Percentiles rank a stretch among this genome's conserved stretches.
Conservation (phyloP, 2,888 invertebrate genomes). For the Drosophila picticornis region DNA sequence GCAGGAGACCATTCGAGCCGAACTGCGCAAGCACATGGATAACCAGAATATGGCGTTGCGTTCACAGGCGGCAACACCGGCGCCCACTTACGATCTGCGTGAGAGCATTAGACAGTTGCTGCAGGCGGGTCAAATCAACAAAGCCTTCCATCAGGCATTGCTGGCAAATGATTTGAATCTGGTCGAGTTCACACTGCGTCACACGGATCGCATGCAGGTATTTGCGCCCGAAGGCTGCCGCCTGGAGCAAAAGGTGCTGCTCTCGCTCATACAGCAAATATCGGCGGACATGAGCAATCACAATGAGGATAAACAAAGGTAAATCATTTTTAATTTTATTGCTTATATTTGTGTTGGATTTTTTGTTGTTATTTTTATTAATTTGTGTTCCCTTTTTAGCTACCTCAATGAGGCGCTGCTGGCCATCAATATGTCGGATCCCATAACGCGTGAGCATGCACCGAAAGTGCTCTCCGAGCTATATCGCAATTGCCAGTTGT, state of each 20-base stretch:
- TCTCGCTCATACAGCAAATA: slow-evolving; percentile 97
- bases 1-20: slow-evolving; percentile 82
- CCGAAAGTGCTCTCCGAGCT: slow-evolving; percentile 91
- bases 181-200: slow-evolving; percentile 94
- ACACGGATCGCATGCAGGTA: slow-evolving; percentile 91
- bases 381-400: slow-evolving; percentile 85
- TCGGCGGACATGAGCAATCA: slow-evolving; percentile 94
- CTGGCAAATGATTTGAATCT: slow-evolving; percentile 94
- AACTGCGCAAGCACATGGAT: slow-evolving; percentile 86
- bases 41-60: slow-evolving; percentile 88
- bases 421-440: slow-evolving; percentile 91
- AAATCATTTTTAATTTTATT: slow-evolving; percentile 61
- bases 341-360: neutral
- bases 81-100: slow-evolving; percentile 88
- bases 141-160: slow-evolving; percentile 96
- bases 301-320: slow-evolving; percentile 93
- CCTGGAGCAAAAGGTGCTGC: slow-evolving; percentile 94
- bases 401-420: slow-evolving; percentile 95
- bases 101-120: slow-evolving; percentile 90
- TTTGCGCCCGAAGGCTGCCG: slow-evolving; percentile 89
- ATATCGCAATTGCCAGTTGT: slow-evolving; percentile 90
- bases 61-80: slow-evolving; percentile 91
- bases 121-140: slow-evolving; percentile 91
- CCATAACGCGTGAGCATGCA: slow-evolving; percentile 93
- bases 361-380: neutral